These are phyloP conservation scores for Zosterops japonicus DNA, from an alignment of 2,113 vertebrate genomes.

Conservation along the genomic window DNA sequence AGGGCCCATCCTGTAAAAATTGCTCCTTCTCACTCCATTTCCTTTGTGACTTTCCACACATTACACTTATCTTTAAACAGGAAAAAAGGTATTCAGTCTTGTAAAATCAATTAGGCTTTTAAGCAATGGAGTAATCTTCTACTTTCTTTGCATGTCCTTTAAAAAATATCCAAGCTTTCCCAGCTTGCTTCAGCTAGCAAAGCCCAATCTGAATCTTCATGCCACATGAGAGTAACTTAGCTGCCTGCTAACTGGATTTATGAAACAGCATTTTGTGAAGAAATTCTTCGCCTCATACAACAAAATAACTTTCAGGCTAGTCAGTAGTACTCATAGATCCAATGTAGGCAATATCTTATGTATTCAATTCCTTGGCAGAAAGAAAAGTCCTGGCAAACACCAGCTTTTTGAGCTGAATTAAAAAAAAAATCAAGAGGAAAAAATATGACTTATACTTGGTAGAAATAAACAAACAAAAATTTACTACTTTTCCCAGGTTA, in stretches of 20 bases:
- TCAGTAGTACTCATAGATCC: not conserved
- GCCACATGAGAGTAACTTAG: not conserved
- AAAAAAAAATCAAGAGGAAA: not conserved
- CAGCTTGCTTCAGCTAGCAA: not conserved
- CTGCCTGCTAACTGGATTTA: not conserved
- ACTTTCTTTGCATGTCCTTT: not conserved
- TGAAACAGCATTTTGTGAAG: not conserved
- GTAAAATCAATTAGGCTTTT: slow-evolving; percentile 42
- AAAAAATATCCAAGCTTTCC: not conserved
- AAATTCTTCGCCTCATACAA: not conserved
- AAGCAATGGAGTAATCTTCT: not conserved
- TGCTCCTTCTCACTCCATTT: slow-evolving; percentile 25
- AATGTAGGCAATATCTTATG: not conserved
- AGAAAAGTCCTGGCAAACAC: not conserved
- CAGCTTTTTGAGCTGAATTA: not conserved
- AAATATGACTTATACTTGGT: not conserved
- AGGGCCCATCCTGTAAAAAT: slow-evolving; percentile 6
- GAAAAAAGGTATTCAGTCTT: slow-evolving; percentile 6
- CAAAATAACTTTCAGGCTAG: not conserved
- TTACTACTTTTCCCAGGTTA: not conserved
- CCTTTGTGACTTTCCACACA: slow-evolving; percentile 39
- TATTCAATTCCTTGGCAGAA: not conserved
- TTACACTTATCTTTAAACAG: slow-evolving; percentile 35
- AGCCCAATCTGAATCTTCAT: not conserved
- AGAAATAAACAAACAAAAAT: not conserved